Conservation (phyloP, 2,888 invertebrate genomes). For the Acheta domesticus region DNA sequence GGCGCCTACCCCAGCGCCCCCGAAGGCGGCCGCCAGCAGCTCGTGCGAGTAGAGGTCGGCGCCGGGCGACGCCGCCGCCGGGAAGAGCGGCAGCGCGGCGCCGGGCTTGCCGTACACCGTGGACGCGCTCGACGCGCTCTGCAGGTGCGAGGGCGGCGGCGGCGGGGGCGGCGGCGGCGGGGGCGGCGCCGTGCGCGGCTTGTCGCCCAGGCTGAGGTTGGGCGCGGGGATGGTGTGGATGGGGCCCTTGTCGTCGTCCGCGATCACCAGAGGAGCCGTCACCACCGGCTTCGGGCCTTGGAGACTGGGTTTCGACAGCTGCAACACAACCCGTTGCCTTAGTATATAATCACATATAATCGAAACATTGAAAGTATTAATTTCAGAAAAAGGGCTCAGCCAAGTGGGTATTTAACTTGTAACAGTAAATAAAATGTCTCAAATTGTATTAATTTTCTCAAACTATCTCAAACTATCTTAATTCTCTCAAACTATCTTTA, state of each 20-base stretch:
- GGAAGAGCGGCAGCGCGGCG: background rate
- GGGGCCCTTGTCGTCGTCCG: conserved; percentile 50
- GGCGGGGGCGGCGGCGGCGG: conserved; percentile 18
- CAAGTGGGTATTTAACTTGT: too few species aligned
- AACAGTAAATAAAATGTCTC: too few species aligned
- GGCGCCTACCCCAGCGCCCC: too few species aligned
- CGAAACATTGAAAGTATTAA: too few species aligned
- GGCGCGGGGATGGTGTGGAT: conserved; percentile 86
- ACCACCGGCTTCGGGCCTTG: conserved; percentile 37
- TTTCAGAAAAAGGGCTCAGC: too few species aligned
- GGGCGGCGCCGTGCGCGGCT: conserved; percentile 35
- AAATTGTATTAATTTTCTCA: too few species aligned
- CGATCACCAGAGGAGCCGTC: background rate
- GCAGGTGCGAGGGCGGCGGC: too few species aligned
- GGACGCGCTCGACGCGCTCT: background rate
- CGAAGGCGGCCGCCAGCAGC: background rate
- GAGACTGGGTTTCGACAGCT: background rate
- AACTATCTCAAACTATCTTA: too few species aligned
- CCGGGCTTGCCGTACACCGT: background rate
- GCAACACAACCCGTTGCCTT: background rate
- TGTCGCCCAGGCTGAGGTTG: conserved; percentile 59
- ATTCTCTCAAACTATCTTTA: too few species aligned
- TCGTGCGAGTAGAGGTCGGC: background rate
- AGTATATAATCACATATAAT: too few species aligned
- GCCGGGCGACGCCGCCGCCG: background rate